These are phyloP conservation scores for Sorex maritimensis DNA, from an alignment of 2,797 vertebrate genomes.

Conservation along the genomic window DNA sequence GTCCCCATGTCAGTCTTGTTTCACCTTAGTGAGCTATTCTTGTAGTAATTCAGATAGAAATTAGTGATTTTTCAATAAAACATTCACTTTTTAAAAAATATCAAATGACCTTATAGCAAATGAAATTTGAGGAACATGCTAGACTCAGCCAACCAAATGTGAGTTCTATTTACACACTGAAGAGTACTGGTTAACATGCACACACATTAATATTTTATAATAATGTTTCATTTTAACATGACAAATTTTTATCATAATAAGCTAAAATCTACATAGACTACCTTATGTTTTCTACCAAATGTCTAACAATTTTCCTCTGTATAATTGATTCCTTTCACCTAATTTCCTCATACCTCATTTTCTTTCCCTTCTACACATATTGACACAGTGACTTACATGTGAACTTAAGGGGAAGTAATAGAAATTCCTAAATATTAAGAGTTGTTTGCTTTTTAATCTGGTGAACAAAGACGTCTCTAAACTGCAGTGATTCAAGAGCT, in stretches of 20 bases:
- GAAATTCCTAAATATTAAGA: neutral
- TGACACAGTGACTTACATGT: neutral
- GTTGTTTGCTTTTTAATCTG: neutral
- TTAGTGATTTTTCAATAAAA: slow-evolving; percentile 21
- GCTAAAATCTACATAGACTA: neutral
- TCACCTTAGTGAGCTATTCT: slow-evolving; percentile 56
- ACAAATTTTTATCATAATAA: neutral
- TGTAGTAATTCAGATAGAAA: slow-evolving; percentile 61
- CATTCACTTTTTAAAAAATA: slow-evolving; percentile 40
- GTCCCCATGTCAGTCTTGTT: slow-evolving; percentile 56
- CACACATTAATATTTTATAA: neutral
- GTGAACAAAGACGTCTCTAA: neutral
- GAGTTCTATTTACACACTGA: neutral
- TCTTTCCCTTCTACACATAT: neutral
- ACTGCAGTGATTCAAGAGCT: neutral
- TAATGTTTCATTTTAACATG: neutral
- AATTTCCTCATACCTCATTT: neutral
- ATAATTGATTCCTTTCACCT: neutral
- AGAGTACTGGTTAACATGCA: neutral
- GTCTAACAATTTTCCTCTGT: neutral
- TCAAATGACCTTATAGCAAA: neutral
- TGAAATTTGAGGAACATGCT: neutral
- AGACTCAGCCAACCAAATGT: neutral
- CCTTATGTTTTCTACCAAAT: neutral
- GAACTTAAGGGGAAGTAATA: neutral